Evolutionary conservation across 2,888 invertebrate genomes (phyloP).

Genomic region (Scaptodrosophila latifasciaeformis): DNA sequence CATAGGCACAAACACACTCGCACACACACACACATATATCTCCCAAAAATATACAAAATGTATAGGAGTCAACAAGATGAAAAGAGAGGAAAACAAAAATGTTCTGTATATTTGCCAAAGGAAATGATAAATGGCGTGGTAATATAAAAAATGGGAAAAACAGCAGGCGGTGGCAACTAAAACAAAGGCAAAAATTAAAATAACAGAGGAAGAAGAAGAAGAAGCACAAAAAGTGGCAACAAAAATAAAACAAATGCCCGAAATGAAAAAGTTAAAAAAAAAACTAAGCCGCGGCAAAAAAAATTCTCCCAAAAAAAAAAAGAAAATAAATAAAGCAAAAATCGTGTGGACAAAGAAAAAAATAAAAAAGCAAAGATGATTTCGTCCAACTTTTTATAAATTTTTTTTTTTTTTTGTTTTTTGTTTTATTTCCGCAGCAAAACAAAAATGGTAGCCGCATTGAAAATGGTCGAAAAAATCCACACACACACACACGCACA

Average conservation of each 20-base stretch:
- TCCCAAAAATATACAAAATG: constrained; percentile 27
- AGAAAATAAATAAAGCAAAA: constrained; percentile 39
- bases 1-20: constrained; percentile 14
- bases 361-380: constrained; percentile 44
- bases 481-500: constrained; percentile 9
- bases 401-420: constrained; percentile 27
- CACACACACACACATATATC: constrained; percentile 4
- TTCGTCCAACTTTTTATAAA: constrained; percentile 43
- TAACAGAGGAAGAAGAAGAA: constrained; percentile 11
- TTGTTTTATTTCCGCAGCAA: too few relatives aligned
- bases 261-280: constrained; percentile 8
- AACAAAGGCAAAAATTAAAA: constrained; percentile 35
- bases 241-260: constrained; percentile 12
- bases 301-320: not conserved
- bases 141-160: constrained; percentile 68
- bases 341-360: constrained; percentile 6
- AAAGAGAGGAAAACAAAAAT: not conserved
- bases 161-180: constrained; percentile 60
- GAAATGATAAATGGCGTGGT: constrained; percentile 72
- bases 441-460: constrained; percentile 58
- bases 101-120: constrained; percentile 55
- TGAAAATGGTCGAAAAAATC: constrained; percentile 37
- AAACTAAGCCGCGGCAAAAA: not conserved
- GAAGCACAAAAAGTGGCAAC: constrained; percentile 1
- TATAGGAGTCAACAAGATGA: too few relatives aligned